These are phyloP conservation scores for Octodonta nipae DNA, from an alignment of 2,888 invertebrate species.

Conservation along the genomic window DNA sequence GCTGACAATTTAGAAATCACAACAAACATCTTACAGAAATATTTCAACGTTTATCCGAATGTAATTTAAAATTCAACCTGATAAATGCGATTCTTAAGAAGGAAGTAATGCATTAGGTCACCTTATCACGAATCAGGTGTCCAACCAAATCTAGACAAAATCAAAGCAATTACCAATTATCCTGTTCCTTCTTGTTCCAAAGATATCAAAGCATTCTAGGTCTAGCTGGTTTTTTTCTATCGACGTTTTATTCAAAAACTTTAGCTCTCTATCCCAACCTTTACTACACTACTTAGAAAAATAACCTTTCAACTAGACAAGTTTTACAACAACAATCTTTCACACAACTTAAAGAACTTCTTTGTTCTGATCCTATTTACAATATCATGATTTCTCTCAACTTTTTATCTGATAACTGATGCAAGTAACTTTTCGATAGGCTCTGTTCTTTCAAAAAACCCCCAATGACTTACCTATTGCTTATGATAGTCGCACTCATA, in stretches of 20 bases:
- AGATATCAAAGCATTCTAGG: constrained; percentile 16
- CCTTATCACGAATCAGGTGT: constrained; percentile 13
- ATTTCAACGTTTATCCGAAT: constrained; percentile 11
- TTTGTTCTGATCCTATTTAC: constrained; percentile 12
- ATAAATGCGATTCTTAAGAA: constrained; percentile 13
- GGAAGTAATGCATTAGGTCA: constrained; percentile 14
- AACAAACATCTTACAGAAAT: constrained; percentile 13
- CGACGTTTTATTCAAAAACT: constrained; percentile 12
- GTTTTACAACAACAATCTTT: constrained; percentile 12
- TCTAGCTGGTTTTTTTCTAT: constrained; percentile 14
- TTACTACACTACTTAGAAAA: constrained; percentile 12
- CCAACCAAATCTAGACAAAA: constrained; percentile 11
- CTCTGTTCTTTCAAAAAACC: too few relatives aligned
- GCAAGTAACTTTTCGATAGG: constrained; percentile 22
- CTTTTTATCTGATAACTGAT: constrained; percentile 25
- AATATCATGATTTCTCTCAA: constrained; percentile 23
- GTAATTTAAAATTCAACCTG: constrained; percentile 13
- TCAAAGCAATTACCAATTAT: constrained; percentile 9
- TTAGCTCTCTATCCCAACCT: constrained; percentile 12
- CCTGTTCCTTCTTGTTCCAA: constrained; percentile 9
- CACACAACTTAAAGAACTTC: constrained; percentile 13
- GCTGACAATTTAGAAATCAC: constrained; percentile 18
- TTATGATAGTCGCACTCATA: constrained; percentile 25
- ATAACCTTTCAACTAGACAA: constrained; percentile 10
- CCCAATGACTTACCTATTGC: constrained; percentile 26